Percentiles rank a stretch among this genome's conserved stretches.
Evolutionary conservation across 2,113 vertebrate species (phyloP).

Genomic region (Ursus arctos): DNA sequence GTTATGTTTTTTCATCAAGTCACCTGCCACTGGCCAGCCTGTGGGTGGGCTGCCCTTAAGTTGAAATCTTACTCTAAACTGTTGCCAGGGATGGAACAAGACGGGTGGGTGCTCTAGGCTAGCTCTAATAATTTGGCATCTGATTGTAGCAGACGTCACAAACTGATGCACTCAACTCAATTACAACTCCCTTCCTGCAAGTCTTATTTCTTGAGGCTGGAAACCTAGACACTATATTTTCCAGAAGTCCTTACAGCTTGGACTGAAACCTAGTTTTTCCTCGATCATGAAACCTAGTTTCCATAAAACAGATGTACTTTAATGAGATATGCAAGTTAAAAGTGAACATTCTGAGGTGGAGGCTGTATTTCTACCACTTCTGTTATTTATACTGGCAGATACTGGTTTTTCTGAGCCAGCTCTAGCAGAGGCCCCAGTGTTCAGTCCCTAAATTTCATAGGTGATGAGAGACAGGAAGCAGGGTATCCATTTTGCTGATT

Average conservation of each 20-base stretch:
- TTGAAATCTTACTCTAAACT: neutral
- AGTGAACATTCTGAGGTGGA: neutral
- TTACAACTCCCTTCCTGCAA: neutral
- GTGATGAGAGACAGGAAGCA: neutral
- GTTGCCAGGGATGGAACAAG: neutral
- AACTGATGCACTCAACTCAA: conserved; percentile 4
- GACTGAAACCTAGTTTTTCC: neutral
- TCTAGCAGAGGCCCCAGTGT: neutral
- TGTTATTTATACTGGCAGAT: neutral
- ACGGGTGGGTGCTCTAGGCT: neutral
- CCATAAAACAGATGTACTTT: conserved; percentile 11
- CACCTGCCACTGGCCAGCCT: neutral
- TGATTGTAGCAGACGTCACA: conserved; percentile 1
- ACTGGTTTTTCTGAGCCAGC: neutral
- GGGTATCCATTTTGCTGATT: neutral
- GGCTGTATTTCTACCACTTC: neutral
- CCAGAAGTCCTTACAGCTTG: neutral
- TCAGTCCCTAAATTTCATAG: neutral
- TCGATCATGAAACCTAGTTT: conserved; percentile 13
- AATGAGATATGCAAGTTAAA: neutral
- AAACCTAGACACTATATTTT: conserved; percentile 39
- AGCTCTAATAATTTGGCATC: neutral
- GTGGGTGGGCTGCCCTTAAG: neutral
- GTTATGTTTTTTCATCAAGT: conserved; percentile 2
- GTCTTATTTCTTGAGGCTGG: conserved; percentile 29